Evolutionary conservation across 1,140 invertebrate genomes (phyloP), one percentile per base, ranked within the genome.

Genomic region (Diachasmimorpha longicaudata): DNA sequence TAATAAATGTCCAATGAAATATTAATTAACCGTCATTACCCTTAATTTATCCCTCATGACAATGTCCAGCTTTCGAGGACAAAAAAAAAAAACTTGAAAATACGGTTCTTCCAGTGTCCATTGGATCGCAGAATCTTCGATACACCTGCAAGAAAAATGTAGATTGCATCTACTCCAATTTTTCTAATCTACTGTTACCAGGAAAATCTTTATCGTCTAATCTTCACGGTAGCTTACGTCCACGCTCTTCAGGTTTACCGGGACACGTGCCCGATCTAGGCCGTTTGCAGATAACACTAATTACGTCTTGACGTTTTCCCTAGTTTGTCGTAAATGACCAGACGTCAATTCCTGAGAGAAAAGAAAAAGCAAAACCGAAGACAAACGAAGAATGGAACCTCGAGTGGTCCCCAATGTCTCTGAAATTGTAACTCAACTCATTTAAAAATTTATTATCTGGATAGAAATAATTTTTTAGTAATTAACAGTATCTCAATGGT

Each of bases 211-310:
- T 75, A 75, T 75, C 74, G 46, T 5, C 46, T 75, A 70, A 63
- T 75, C 74, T 75, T 75, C 68, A 75, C 68, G 74, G 74, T 75
- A 68, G 68, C 37, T 75, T 58, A 75, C 21, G 67, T 55, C 44
- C 25, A 52, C 14, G 75, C 55, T 48, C 58, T 63, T 16, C 16
- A 3, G 37, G 21, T 9, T 16, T 31, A 46, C 66, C 23, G 46
- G 46, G 66, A 75, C 74, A 75, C 74, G 74, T 70, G 74, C 76
- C 58, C 70, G 71, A 77, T 77, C 69, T 68, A 72, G 75, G 75
- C 70, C 75, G 67, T 58, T 70, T 68, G 39, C 25, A 58, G 71
- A 77, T 77, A 69, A 69, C 69, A 77, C 76, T 73, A 77, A 77
- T 77, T 77, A 77, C 67, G 52, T 71, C 36, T 44, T 39, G 36